Base-by-base conservation (phyloP, 2,113 vertebrate species). In the Leiothrix lutea region DNA sequence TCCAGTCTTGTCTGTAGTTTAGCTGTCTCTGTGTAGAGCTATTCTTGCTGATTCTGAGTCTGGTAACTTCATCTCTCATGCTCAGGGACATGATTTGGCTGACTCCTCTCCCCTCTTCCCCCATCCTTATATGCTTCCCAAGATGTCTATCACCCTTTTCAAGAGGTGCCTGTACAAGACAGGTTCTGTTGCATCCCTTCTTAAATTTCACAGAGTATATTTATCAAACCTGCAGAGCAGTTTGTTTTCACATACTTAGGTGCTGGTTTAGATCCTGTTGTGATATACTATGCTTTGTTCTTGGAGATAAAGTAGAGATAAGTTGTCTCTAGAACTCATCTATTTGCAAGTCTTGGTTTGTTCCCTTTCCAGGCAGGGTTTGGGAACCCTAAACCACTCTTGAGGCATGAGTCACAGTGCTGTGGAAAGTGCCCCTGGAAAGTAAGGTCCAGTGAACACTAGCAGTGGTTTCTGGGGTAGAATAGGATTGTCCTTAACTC, bases 81-180 rank as follows among this genome's bases (percentile, higher is more conserved):
- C 88, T 50, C 51, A 66, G 47, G 71, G 70, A 90, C 62, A 47
- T 54, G 47, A 77, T 64, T 65, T 83, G 54, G 45, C 67, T 80
- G 82, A 40, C 58, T 29, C 15, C 29, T 57, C 56, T 62, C 31
- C 26, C 38, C 70, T 40, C 26, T 13, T 58, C 7, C 31, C 17
- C 24, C 18, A 38, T 8, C 28, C 54, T 72, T 4, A 3, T 12
- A 8, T 64, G 16, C 29, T 83, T 92, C 80, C 75, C 54, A 73
- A 94, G 91, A 88, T 93, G 33, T 71, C 91, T 95, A n/a, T 94
- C 88, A 71, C 66, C 20, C 72, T 38, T n/a, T 70, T 70, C 42
- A 70, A 62, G 72, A 94, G 56, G 80, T 92, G 56, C 28, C 38
- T n/a, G 15, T 67, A 66, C 66, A 78, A 71, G 72, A 84, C 31